Evolutionary conservation across 2,113 vertebrate species (phyloP).

Genomic region (Callionymus lyra): DNA sequence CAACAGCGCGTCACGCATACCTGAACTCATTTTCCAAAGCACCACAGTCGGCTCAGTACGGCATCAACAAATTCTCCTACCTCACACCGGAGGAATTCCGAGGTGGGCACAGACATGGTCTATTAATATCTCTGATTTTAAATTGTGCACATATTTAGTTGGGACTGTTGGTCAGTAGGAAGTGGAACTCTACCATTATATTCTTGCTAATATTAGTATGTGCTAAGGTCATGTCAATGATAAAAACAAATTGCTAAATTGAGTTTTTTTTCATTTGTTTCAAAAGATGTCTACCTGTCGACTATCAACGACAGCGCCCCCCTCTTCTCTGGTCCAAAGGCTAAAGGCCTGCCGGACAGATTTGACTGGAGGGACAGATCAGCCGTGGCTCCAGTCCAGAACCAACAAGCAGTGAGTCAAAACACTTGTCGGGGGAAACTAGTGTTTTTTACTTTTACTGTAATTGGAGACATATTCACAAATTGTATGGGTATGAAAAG

Average conservation of each 20-base stretch:
- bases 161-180: no score
- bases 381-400: conserved; percentile 75
- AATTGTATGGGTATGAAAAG: no score
- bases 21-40: conserved; percentile 65
- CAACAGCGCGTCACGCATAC: conserved; percentile 61
- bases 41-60: conserved; percentile 68
- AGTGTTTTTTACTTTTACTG: no score
- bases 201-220: no score
- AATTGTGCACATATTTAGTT: no score
- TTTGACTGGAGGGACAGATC: conserved; percentile 88
- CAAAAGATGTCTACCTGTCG: conserved; percentile 74
- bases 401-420: conserved; percentile 74
- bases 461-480: no score
- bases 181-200: no score
- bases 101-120: conserved; percentile 55
- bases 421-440: no score
- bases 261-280: conserved; percentile 2
- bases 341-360: conserved; percentile 60
- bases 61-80: conserved; percentile 83
- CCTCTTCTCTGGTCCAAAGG: conserved; percentile 46
- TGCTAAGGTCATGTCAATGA: no score
- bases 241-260: no score
- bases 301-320: conserved; percentile 58
- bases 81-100: conserved; percentile 79
- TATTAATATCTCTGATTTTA: no score